These are phyloP conservation scores for Dolichomitus sp. DNA, from an alignment of 2,888 invertebrate species.

Conservation along the genomic window DNA sequence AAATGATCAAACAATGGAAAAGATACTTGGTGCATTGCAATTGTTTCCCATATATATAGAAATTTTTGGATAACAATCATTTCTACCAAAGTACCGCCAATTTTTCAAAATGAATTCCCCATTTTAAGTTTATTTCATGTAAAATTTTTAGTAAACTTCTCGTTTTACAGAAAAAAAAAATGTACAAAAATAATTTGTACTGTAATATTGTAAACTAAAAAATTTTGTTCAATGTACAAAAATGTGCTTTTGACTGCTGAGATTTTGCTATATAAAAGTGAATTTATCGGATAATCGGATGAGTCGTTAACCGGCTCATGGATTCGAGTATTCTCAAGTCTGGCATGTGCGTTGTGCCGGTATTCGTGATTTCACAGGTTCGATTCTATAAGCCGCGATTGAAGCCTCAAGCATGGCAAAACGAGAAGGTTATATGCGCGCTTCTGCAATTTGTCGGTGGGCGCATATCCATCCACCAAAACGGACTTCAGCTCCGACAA, in stretches of 20 bases:
- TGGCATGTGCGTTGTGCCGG: background rate
- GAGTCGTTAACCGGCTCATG: background rate
- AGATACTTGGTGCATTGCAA: background rate
- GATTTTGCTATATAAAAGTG: background rate
- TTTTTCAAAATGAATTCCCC: no score
- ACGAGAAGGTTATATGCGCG: conserved; percentile 15
- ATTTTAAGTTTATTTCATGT: no score
- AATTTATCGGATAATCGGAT: background rate
- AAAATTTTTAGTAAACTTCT: no score
- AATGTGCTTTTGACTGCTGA: no score
- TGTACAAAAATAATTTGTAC: no score
- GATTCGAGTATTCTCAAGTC: background rate
- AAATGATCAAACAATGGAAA: conserved; percentile 18
- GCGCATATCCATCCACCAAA: conserved; percentile 24
- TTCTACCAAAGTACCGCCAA: no score
- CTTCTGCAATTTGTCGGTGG: conserved; percentile 9
- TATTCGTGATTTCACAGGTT: background rate
- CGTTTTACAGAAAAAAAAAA: background rate
- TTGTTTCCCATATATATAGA: background rate
- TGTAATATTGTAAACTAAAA: no score
- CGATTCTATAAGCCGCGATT: conserved; percentile 10
- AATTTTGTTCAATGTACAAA: no score
- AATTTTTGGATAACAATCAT: no score
- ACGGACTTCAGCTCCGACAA: conserved; percentile 14
- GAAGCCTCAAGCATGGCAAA: conserved; percentile 25